Evolutionary conservation across 2,888 invertebrate genomes (phyloP), one percentile per base, ranked within the genome.

Genomic region (Phengaris alcon): DNA sequence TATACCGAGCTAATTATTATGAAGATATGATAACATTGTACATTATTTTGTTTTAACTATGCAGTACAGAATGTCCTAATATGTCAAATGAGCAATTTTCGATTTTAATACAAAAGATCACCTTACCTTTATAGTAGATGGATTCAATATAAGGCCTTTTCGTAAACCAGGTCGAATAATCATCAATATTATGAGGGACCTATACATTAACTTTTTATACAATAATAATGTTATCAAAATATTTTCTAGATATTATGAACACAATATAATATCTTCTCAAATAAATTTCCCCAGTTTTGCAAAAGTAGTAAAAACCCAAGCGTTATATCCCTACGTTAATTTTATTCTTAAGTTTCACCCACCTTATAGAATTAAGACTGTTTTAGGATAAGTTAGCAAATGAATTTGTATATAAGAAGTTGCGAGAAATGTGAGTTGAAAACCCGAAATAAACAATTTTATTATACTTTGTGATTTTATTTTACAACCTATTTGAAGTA

Each of bases 281-380:
- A 35, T 2, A 35, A 35, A 35, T 4, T 48, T 48, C 8, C 48
- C 48, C 48, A 3, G 2, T 35, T 48, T 59, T 57, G 3, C n/a
- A 10, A 59, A 59, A 59, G 22, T 59, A 22, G 10, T 59, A 59
- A 15, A 59, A 3, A 10, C 10, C 59, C 15, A 15, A 15, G 22
- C 59, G 15, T 9, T 59, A 59, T 59, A 15, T 15, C 10, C 12
- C 48, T 59, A 51, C 48, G 13, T 55, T 55, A 54, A 54, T 54
- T 57, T 74, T 74, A 74, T 48, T 59, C 48, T 74, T 74, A 69
- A 69, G 55, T 69, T 15, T 68, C 51, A 75, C 74, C 74, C 74
- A 75, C 74, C 74, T 75, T 64, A 46, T 75, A 75, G 68, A 59
- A 52, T 54, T 75, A 75, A 75, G 69, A 75, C 74, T 68, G 74